Base-by-base conservation (phyloP, 2,888 invertebrate species). In the Myopa tessellatipennis region DNA sequence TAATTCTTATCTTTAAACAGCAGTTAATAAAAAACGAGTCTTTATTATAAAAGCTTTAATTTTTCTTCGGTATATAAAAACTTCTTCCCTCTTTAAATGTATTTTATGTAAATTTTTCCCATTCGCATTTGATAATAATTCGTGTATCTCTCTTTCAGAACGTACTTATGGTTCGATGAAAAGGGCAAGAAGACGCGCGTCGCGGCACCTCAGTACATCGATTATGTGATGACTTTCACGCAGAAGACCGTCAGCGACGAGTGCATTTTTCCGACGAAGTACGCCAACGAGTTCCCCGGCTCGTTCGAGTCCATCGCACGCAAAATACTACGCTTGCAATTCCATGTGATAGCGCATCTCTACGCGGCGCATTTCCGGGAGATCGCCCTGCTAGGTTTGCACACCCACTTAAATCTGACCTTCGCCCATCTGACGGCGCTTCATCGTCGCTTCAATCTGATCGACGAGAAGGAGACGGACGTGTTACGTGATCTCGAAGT, bases 351-450 rank as follows among this genome's bases (percentile, higher is more conserved):
- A 92, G 98, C 98, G 90, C 98, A 99, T 92, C 92, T 98, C 90
- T 98, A 98, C 92, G 97, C 97, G 90, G 95, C 96, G 91, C 98
- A 99, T 93, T 98, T 98, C 92, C 94, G 96, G 90, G 96, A 98
- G 92, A 94, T 98, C 86, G 95, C 96, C 89, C 92, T 96, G 90
- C 93, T 98, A 90, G 95, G 96, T 85, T 92, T 98, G 89, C 98
- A 98, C 91, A 95, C 96, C 89, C 98, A 98, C 91, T 94, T 98
- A 90, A 98, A 98, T 92, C 95, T 97, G 91, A 95, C 98, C 86
- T 98, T 98, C 92, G 96, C 96, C 90, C 98, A 98, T 92, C 94
- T 98, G 90, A 96, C 96, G 87, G 95, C 93, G 87, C 91, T 94
- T 85, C 93, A 94, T 89, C 89, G 95, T 89, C 94, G 96, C 90